Evolutionary conservation across 2,113 vertebrate species (phyloP).

Genomic region (Piliocolobus tephrosceles): DNA sequence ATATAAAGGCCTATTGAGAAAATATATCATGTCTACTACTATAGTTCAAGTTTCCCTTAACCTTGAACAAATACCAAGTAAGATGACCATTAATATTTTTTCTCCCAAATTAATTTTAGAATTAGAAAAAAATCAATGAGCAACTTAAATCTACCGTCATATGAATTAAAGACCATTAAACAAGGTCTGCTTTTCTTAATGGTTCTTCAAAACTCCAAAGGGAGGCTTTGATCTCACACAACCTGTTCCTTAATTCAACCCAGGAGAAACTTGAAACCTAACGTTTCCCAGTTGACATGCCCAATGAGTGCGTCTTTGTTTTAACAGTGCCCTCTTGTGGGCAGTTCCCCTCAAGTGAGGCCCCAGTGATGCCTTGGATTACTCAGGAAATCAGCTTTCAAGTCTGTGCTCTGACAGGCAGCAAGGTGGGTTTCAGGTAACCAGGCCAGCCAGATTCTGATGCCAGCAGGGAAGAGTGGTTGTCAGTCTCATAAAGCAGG

Average conservation of each 20-base stretch:
- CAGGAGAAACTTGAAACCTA: conserved; percentile 22
- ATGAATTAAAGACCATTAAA: conserved; percentile 56
- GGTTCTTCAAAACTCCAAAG: conserved; percentile 23
- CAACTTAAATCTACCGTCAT: background rate
- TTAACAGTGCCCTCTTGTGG: conserved; percentile 50
- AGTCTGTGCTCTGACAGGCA: background rate
- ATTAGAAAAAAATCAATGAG: conserved; percentile 30
- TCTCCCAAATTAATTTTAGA: conserved; percentile 50
- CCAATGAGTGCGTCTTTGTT: background rate
- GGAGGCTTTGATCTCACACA: conserved; percentile 27
- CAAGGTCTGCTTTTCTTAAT: conserved; percentile 37
- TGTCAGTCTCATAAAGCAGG: background rate
- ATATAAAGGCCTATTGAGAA: conserved; percentile 38
- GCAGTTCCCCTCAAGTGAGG: background rate
- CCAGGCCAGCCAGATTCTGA: background rate
- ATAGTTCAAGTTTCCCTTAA: conserved; percentile 5
- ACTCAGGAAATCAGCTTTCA: background rate
- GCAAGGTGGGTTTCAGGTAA: background rate
- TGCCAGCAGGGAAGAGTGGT: background rate
- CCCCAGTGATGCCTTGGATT: background rate
- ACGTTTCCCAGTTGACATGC: background rate
- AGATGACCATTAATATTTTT: conserved; percentile 14
- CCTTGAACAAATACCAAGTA: conserved; percentile 22
- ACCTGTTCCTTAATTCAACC: background rate
- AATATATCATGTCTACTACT: background rate